phyloP scores from a whole-genome alignment of 2,888 invertebrate genomes.

The Cylloceria caligata region DNA sequence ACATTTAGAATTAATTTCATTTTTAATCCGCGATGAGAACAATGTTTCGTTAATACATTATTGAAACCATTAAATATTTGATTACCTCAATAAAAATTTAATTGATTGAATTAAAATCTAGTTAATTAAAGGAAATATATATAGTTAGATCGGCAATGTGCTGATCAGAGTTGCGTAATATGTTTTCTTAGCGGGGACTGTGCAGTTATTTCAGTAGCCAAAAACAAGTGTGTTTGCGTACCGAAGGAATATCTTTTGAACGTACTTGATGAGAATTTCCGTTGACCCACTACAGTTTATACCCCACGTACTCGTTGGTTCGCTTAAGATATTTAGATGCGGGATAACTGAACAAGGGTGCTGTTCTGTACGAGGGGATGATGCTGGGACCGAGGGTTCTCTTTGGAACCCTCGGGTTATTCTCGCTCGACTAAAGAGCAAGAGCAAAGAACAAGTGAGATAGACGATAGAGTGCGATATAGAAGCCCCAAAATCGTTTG shows the following conservation, averaged over 20 bases:
- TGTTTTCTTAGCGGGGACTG: neutral
- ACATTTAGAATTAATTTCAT: neutral
- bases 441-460: slow-evolving; percentile 8
- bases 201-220: neutral
- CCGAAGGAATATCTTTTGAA: neutral
- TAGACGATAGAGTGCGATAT: slow-evolving; percentile 28
- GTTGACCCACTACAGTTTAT: slow-evolving; percentile 10
- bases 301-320: neutral
- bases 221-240: neutral
- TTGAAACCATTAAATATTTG: neutral
- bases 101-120: neutral
- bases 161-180: neutral
- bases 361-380: neutral
- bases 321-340: slow-evolving; percentile 38
- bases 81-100: neutral
- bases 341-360: slow-evolving; percentile 26
- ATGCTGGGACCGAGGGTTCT: neutral
- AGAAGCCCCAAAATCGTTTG: slow-evolving; percentile 63
- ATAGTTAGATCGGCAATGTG: neutral
- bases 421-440: neutral
- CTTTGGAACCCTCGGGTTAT: neutral
- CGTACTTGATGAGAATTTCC: neutral
- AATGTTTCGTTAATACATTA: neutral
- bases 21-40: neutral
- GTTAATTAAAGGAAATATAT: neutral